These are phyloP conservation scores for Nestor notabilis DNA, from an alignment of 2,113 vertebrate genomes.

Conservation along the genomic window DNA sequence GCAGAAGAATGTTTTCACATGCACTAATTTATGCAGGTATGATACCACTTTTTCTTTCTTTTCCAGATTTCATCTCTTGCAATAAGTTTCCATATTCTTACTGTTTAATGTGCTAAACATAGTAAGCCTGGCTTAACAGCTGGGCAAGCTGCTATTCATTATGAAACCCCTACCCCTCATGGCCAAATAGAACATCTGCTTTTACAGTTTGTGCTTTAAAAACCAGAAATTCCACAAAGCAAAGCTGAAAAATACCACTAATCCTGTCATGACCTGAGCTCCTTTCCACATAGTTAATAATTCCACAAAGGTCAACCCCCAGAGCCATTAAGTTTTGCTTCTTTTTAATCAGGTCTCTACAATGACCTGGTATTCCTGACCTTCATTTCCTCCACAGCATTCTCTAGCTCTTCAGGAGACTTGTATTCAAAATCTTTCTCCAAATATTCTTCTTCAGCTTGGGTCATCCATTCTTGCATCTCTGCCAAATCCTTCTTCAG, in stretches of 20 bases:
- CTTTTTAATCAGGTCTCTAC: not conserved
- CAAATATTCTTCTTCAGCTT: conserved; percentile 95
- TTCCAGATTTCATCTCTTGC: not conserved
- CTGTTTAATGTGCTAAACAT: not conserved
- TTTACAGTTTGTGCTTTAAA: conserved; percentile 1
- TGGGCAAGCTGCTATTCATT: not conserved
- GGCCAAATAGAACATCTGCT: conserved; percentile 30
- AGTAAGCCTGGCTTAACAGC: not conserved
- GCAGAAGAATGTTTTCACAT: not conserved
- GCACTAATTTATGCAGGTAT: not conserved
- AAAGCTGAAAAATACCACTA: not conserved
- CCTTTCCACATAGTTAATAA: not conserved
- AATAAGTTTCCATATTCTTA: not conserved
- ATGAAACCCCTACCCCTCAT: not conserved
- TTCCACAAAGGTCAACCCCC: not conserved
- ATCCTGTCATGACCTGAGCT: not conserved
- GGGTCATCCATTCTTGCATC: conserved; percentile 98
- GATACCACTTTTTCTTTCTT: not conserved
- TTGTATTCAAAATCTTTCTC: conserved; percentile 98
- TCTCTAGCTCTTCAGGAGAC: conserved; percentile 91
- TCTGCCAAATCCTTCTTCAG: conserved; percentile 95
- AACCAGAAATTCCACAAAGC: not conserved
- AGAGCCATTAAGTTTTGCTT: not conserved
- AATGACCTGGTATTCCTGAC: conserved; percentile 66
- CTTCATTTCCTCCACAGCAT: conserved; percentile 95